Conservation (phyloP, 2,888 invertebrate genomes). For the Stenodema calcarata region DNA sequence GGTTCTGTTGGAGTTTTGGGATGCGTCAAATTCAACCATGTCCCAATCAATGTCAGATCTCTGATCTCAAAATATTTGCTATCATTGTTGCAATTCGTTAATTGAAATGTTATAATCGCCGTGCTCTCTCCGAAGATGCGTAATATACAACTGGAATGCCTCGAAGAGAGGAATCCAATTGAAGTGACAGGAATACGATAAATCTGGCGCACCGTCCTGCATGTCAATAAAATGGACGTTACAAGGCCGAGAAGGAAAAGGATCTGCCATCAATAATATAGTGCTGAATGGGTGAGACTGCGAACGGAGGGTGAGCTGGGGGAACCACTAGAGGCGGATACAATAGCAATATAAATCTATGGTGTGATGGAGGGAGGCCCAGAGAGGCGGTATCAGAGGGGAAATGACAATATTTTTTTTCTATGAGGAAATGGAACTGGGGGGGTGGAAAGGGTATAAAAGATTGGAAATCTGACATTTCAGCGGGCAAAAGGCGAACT, state of each 20-base stretch:
- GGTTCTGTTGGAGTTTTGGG: too few relatives aligned
- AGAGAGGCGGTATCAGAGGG: neutral
- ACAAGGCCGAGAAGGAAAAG: neutral
- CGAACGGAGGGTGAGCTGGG: neutral
- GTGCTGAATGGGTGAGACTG: neutral
- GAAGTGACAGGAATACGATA: neutral
- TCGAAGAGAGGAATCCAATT: neutral
- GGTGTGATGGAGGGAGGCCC: neutral
- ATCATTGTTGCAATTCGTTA: too few relatives aligned
- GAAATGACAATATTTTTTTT: neutral
- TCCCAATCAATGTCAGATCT: too few relatives aligned
- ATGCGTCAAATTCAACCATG: too few relatives aligned
- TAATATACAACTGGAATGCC: neutral
- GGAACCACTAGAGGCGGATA: neutral
- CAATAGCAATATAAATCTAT: neutral
- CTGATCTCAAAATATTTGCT: too few relatives aligned
- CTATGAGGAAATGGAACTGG: neutral
- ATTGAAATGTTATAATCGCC: too few relatives aligned
- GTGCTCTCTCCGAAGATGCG: too few relatives aligned
- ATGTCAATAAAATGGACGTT: neutral
- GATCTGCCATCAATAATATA: neutral
- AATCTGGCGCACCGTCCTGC: neutral
- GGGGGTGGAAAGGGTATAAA: neutral
- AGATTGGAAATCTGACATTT: constrained; percentile 19
- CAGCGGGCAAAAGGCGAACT: neutral